Conservation (phyloP, 2,888 invertebrate species). For the Dryobota labecula region DNA sequence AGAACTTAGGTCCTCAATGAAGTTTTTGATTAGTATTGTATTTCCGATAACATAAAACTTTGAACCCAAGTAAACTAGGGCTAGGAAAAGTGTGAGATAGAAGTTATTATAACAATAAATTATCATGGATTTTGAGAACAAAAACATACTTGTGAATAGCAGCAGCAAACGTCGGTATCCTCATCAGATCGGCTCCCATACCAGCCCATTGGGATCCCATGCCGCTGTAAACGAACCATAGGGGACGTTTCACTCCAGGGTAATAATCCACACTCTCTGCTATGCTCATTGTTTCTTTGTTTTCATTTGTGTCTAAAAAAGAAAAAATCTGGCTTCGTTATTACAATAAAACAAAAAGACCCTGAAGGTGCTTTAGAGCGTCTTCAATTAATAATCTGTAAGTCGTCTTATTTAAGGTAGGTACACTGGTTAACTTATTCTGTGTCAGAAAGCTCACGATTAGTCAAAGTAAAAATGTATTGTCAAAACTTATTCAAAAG, state of each 20-base stretch:
- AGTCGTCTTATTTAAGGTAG: background rate
- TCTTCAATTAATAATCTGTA: background rate
- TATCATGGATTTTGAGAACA: background rate
- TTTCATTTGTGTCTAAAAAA: constrained; percentile 70
- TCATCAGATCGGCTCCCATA: constrained; percentile 92
- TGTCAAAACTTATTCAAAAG: background rate
- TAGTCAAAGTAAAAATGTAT: background rate
- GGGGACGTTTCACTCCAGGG: constrained; percentile 79
- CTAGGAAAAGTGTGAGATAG: background rate
- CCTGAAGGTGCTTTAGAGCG: background rate
- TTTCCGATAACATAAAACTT: background rate
- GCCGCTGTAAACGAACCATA: constrained; percentile 93
- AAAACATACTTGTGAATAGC: constrained; percentile 82
- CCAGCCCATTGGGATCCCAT: constrained; percentile 93
- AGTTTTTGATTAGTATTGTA: too few species aligned
- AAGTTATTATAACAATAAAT: too few species aligned
- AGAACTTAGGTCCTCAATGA: too few species aligned
- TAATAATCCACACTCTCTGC: constrained; percentile 71
- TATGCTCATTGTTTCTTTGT: constrained; percentile 70
- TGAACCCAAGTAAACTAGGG: background rate
- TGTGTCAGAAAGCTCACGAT: background rate
- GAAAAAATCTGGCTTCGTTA: background rate
- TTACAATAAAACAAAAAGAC: background rate
- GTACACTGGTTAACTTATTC: background rate
- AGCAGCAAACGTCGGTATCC: constrained; percentile 90